Evolutionary conservation across 2,113 vertebrate genomes (phyloP).

Genomic region (Trematocara stigmaticum): DNA sequence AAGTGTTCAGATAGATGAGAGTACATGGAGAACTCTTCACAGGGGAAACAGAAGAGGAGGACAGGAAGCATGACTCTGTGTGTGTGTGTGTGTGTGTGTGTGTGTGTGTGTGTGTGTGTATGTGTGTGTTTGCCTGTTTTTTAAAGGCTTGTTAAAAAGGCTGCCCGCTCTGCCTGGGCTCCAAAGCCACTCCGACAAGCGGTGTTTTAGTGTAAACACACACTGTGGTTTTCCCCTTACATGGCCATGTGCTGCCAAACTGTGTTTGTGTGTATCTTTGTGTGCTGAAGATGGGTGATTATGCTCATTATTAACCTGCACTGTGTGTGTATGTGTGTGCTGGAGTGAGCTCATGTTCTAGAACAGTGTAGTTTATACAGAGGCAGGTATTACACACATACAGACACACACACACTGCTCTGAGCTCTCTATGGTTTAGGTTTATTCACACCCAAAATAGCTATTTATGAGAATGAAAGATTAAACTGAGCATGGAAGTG

Average conservation of each 20-base stretch:
- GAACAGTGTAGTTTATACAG: slow-evolving; percentile 40
- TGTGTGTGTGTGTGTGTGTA: neutral
- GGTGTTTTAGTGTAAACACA: slow-evolving; percentile 75
- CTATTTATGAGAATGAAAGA: neutral
- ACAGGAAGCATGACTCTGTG: neutral
- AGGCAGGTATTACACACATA: slow-evolving; percentile 33
- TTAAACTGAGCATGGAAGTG: neutral
- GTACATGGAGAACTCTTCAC: neutral
- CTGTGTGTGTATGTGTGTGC: neutral
- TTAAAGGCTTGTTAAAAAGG: slow-evolving; percentile 56
- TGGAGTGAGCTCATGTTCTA: neutral
- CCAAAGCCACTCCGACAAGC: slow-evolving; percentile 62
- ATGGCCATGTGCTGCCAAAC: slow-evolving; percentile 68
- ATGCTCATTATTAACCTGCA: slow-evolving; percentile 66
- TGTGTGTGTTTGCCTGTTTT: slow-evolving; percentile 30
- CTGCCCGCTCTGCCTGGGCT: slow-evolving; percentile 60
- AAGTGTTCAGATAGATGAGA: neutral
- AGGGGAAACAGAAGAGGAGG: neutral
- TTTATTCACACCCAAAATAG: slow-evolving; percentile 6
- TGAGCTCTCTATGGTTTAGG: neutral
- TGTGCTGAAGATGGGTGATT: slow-evolving; percentile 58
- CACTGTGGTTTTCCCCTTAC: slow-evolving; percentile 73
- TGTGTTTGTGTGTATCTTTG: slow-evolving; percentile 48
- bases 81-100: neutral
- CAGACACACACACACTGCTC: neutral